Base-by-base conservation (phyloP, 2,888 invertebrate species). In the Onthophagus sagittarius region DNA sequence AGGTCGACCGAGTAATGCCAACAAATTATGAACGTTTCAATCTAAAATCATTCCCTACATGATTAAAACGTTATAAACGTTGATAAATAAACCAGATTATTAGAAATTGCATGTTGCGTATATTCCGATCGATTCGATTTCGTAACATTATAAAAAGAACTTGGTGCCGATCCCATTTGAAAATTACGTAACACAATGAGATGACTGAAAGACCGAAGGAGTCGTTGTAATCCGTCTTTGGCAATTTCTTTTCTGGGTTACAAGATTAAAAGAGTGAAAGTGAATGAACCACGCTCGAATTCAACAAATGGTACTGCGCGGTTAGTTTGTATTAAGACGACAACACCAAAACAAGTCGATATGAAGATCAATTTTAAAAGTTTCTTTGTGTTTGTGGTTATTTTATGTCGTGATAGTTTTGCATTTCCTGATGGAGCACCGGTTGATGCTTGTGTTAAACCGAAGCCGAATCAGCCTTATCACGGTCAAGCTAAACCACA, bases 351-450 rank as follows among this genome's bases (percentile, higher is more conserved):
- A 67, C 67, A 67, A 39, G 6, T 15, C 32, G 70, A 23, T 9
- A 64, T 14, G 64, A 13, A 13, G 23, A 64, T 67, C 15, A 23
- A n/a, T 33, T 72, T 65, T 65, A 67, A 6, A 3, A 23, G 1
- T 6, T 67, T 11, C 7, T n/a, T 67, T 31, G 3, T 67, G 7
- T 0, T 67, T 67, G 32, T 23, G 23, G 23, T 23, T 23, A 3
- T 2, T 23, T 23, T 23, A 2, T 23, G 23, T 23, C 2, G 23
- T 23, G 23, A 72, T 9, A 77, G 74, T 32, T 72, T 65, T 9
- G 88, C 88, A 75, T 94, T 94, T 82, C 94, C 94, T n/a, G 93
- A 94, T 80, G 94, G 94, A 0, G 94, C 93, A 0, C 94, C 94
- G 0, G 90, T 94, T 32, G 94, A 94, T 81, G 90, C 93, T 39